Evolutionary conservation across 2,888 invertebrate genomes (phyloP), one percentile per base, ranked within the genome.

Genomic region (Cylindroiulus punctatus): DNA sequence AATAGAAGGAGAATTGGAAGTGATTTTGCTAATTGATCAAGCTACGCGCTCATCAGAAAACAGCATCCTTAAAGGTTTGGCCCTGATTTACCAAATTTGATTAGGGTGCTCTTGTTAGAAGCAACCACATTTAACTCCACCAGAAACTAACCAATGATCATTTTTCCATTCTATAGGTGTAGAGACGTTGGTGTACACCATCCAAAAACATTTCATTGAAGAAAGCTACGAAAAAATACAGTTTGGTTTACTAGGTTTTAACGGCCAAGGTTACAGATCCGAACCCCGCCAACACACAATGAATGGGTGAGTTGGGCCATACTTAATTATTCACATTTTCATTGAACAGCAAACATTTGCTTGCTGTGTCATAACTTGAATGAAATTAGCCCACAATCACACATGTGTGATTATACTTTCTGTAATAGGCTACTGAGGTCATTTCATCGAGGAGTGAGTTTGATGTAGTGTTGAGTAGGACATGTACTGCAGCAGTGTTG

Each of bases 161-260:
- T 36, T 2, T 7, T 36, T 36, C 14, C 26, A 81, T 26, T 84
- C 17, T 81, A 26, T 47, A 86, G 86, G 86, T 44, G 30, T 86
- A 4, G 42, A 57, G 26, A 44, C 42, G 0, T 30, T 86, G n/a
- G 82, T 40, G 30, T 42, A 42, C n/a, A 36, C 40, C 4, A 86
- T 86, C 40, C 81, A 82, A 44, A 57, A 42, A 82, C 22, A 81
- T 8, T 86, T 86, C 82, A 17, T 42, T 1, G 30, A 81, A 44
- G 82, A 86, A 81, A 81, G 81, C n/a, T 86, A 81, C 40, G 17
- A 52, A 26, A 76, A 22, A 26, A 40, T 86, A 19, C 36, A 44
- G 19, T 86, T 86, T 81, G 86, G 86, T 14, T 44, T 86, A 19
- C 22, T 42, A 3, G 86, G 86, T 32, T 86, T 86, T 81, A 44